Percentiles rank a stretch among this genome's conserved stretches.
Evolutionary conservation across 35 echinoderm and acorn worm species (phyloP).

Genomic region (Amphiura filiformis): DNA sequence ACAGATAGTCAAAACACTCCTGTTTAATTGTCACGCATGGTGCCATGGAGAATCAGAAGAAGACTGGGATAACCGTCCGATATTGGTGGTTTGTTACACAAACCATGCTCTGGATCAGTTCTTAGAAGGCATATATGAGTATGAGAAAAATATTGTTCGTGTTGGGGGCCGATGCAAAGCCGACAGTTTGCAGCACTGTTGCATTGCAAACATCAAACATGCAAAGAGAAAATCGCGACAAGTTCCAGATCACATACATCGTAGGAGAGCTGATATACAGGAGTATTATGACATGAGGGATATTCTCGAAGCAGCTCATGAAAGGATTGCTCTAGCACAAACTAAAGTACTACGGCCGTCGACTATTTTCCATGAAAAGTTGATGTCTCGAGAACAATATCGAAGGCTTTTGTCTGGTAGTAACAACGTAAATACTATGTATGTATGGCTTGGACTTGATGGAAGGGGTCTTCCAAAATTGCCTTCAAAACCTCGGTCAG

Average conservation of each 20-base stretch:
- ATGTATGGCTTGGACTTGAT: background rate
- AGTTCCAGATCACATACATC: too few relatives aligned
- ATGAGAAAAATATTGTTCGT: slow-evolving; percentile 49
- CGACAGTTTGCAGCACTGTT: slow-evolving; percentile 21
- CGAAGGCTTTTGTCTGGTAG: background rate
- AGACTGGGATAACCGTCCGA: background rate
- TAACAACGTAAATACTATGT: background rate
- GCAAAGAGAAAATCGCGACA: background rate
- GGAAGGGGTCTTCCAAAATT: background rate
- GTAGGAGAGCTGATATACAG: too few relatives aligned
- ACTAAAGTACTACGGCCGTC: background rate
- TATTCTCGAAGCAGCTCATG: background rate
- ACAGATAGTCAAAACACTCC: slow-evolving; percentile 64
- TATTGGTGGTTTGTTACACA: slow-evolving; percentile 79
- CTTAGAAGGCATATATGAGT: slow-evolving; percentile 55
- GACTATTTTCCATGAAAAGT: background rate
- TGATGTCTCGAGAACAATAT: background rate
- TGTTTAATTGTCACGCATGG: slow-evolving; percentile 36
- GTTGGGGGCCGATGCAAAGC: slow-evolving; percentile 71
- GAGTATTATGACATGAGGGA: background rate
- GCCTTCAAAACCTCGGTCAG: background rate
- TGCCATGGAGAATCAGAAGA: background rate
- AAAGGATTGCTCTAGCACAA: background rate
- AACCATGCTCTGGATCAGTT: slow-evolving; percentile 95
- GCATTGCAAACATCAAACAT: slow-evolving; percentile 21